phyloP scores from a whole-genome alignment of 2,888 invertebrate species.

The Agrilus mali region DNA sequence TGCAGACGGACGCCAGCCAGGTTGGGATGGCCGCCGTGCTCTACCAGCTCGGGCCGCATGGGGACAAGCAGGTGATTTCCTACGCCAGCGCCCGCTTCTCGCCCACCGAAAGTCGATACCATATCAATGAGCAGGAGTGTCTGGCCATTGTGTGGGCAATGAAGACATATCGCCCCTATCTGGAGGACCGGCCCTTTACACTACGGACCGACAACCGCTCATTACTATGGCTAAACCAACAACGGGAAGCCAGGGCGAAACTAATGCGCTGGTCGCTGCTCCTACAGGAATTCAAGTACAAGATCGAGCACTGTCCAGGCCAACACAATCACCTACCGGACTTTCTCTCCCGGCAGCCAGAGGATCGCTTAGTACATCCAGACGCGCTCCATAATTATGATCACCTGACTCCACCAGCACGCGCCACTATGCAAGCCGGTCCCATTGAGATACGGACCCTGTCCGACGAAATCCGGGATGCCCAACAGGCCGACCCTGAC shows the following conservation, averaged over 20 bases:
- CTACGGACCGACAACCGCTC: slow-evolving; percentile 15
- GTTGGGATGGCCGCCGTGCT: slow-evolving; percentile 16
- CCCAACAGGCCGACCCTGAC: too few relatives aligned
- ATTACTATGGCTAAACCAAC: slow-evolving; percentile 11
- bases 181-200: slow-evolving; percentile 14
- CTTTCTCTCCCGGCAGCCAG: slow-evolving; percentile 10
- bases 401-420: too few relatives aligned
- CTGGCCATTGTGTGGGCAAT: slow-evolving; percentile 17
- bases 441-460: too few relatives aligned
- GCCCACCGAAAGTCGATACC: slow-evolving; percentile 10
- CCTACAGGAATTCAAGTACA: slow-evolving; percentile 12
- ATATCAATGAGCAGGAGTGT: slow-evolving; percentile 18
- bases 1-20: slow-evolving; percentile 16
- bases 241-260: slow-evolving; percentile 8
- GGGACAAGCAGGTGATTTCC: slow-evolving; percentile 9
- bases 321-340: slow-evolving; percentile 13
- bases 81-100: slow-evolving; percentile 13
- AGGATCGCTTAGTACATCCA: neutral
- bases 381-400: too few relatives aligned
- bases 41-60: slow-evolving; percentile 8
- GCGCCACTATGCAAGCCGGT: too few relatives aligned
- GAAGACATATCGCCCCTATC: slow-evolving; percentile 13
- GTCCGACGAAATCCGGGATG: too few relatives aligned
- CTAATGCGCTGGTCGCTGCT: slow-evolving; percentile 12
- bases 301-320: slow-evolving; percentile 16